Conservation (phyloP, 2,888 invertebrate species). For the Volucella inflata region DNA sequence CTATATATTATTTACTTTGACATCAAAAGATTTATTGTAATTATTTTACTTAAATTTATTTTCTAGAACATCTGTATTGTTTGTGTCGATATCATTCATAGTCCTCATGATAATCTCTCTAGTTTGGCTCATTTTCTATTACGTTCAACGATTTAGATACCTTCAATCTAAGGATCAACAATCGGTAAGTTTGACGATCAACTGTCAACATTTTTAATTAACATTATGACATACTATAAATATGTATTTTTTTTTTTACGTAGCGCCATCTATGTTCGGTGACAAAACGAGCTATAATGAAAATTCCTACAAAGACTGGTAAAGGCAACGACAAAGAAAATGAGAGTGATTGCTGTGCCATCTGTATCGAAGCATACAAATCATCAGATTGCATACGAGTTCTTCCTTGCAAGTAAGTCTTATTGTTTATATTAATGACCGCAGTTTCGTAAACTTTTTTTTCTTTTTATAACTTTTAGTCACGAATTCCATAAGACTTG, state of each 20-base stretch:
- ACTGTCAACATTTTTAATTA: constrained; percentile 44
- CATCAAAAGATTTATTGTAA: not conserved
- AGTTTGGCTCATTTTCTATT: constrained; percentile 98
- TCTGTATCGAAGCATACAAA: constrained; percentile 97
- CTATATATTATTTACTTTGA: too few relatives aligned
- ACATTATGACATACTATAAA: constrained; percentile 2
- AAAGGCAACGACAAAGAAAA: constrained; percentile 93
- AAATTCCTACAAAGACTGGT: constrained; percentile 95
- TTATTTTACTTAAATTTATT: constrained; percentile 12
- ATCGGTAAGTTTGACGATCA: constrained; percentile 86
- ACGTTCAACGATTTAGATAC: constrained; percentile 96
- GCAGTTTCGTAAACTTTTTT: not conserved
- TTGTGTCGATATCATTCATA: constrained; percentile 97
- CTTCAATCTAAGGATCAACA: constrained; percentile 97
- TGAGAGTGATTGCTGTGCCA: constrained; percentile 96
- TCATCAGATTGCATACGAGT: constrained; percentile 93
- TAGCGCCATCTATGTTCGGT: constrained; percentile 95
- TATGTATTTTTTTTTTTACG: constrained; percentile 80
- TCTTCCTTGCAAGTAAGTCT: constrained; percentile 94
- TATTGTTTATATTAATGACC: too few relatives aligned
- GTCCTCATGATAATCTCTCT: constrained; percentile 97
- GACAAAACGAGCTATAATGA: constrained; percentile 96
- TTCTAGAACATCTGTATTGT: constrained; percentile 94
- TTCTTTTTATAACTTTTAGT: constrained; percentile 85
- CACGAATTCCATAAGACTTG: constrained; percentile 98